Evolutionary conservation across 2,797 vertebrate species (phyloP), one percentile per base, ranked within the genome.

Genomic region (Schizothorax lantsangensis): DNA sequence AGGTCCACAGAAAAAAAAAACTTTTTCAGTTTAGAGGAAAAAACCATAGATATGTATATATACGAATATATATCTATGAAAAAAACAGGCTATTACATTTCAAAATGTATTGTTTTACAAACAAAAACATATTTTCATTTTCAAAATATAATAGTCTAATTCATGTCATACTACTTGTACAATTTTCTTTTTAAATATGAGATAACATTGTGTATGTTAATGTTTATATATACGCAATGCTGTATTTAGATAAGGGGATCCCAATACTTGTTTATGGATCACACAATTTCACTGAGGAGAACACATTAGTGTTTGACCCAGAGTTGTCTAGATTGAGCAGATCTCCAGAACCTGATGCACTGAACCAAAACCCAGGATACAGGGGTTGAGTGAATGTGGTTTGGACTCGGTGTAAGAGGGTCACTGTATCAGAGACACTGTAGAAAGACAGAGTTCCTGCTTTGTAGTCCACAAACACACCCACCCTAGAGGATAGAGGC

Each of bases 291-390:
- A 73, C 40, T 73, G 71, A 73, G 23, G 71, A 73, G 23, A 73
- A 73, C 6, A 6, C n/a, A 8, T 0, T 45, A 23, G 71, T 45
- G 40, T 45, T 73, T n/a, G 43, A 45, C 40, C 11, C 40, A 45
- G 23, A 45, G 40, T 15, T 15, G 12, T 73, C 40, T 17, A 45
- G 40, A n/a, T 45, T 45, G 6, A 45, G 40, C 23, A 73, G 71
- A 73, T 45, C 71, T 73, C 40, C 71, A 73, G 71, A 73, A 45
- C 71, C 40, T 45, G 12, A 73, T 73, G 40, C 23, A 7, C 71
- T 26, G 71, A 73, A 73, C 71, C 71, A 73, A 47, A 73, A 73
- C 40, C 71, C 71, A 73, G 71, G 71, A 73, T 73, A 73, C 6
- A 73, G 71, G 6, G 71, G 71, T 47, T 73, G 71, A 45, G 71